phyloP scores from a whole-genome alignment of 2,888 invertebrate genomes.

The Pimpla rufipes region DNA sequence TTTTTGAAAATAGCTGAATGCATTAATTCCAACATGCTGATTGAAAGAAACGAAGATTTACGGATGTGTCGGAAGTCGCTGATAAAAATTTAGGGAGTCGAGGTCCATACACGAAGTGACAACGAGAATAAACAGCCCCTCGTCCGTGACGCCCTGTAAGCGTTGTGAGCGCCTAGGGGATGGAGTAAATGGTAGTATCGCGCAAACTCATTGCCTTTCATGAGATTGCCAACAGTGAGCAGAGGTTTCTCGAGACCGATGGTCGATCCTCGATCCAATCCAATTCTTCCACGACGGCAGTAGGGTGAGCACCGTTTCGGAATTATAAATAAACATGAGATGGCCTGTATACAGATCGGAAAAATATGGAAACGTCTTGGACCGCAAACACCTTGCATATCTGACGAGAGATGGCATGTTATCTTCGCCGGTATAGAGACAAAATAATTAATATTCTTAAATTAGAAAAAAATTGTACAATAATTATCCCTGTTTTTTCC shows the following conservation, averaged over 20 bases:
- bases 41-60: conserved; percentile 4
- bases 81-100: conserved; percentile 45
- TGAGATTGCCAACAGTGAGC: conserved; percentile 71
- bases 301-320: conserved; percentile 33
- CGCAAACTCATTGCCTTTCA: conserved; percentile 78
- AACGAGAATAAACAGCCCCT: conserved; percentile 68
- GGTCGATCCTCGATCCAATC: conserved; percentile 73
- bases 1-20: not conserved
- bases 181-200: conserved; percentile 56
- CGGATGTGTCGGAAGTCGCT: conserved; percentile 5
- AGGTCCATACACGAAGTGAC: conserved; percentile 39
- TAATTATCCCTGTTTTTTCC: too few relatives aligned
- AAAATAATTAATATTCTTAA: not conserved
- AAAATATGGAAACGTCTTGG: conserved; percentile 13
- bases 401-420: conserved; percentile 31
- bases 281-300: conserved; percentile 71
- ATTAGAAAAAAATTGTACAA: too few relatives aligned
- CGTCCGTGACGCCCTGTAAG: conserved; percentile 44
- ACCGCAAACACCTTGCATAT: not conserved
- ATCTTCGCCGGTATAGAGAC: not conserved
- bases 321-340: conserved; percentile 76
- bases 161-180: conserved; percentile 44
- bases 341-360: conserved; percentile 28
- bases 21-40: not conserved
- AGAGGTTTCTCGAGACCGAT: conserved; percentile 68